These are phyloP conservation scores for Lophius piscatorius DNA, from an alignment of 2,113 vertebrate species.

Conservation along the genomic window DNA sequence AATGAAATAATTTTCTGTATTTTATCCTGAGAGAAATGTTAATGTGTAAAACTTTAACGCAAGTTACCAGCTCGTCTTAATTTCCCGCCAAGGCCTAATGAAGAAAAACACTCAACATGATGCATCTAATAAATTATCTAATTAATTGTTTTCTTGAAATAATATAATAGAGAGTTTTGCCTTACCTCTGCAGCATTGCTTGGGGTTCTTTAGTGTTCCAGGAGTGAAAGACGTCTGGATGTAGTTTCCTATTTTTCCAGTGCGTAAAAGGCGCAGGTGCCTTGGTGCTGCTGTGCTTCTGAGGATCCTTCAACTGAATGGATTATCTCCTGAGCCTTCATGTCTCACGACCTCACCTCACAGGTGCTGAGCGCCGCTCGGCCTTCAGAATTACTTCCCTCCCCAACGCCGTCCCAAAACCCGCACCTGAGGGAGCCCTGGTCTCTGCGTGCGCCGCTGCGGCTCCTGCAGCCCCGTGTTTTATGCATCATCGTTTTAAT, in stretches of 20 bases:
- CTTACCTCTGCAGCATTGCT: conserved; percentile 57
- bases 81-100: no score
- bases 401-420: conserved; percentile 35
- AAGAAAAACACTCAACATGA: no score
- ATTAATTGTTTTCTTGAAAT: no score
- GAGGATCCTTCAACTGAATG: conserved; percentile 62
- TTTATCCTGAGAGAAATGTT: not conserved
- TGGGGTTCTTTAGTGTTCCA: not conserved
- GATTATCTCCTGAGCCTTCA: conserved; percentile 74
- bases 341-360: conserved; percentile 74
- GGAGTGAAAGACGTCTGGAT: conserved; percentile 22
- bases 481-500: conserved; percentile 81
- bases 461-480: conserved; percentile 64
- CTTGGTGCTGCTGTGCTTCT: conserved; percentile 45
- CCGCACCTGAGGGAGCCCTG: conserved; percentile 60
- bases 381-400: conserved; percentile 55
- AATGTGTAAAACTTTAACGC: conserved; percentile 14
- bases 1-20: no score
- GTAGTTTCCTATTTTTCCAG: conserved; percentile 29
- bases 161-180: not conserved
- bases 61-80: not conserved
- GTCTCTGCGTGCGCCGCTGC: conserved; percentile 46
- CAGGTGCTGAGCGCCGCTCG: conserved; percentile 73
- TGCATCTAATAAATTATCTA: no score
- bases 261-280: conserved; percentile 43